A percentile compares a stretch with the other conserved stretches of the same genome.
phyloP scores from a whole-genome alignment of 2,888 invertebrate species.

The Nomada fabriciana region DNA sequence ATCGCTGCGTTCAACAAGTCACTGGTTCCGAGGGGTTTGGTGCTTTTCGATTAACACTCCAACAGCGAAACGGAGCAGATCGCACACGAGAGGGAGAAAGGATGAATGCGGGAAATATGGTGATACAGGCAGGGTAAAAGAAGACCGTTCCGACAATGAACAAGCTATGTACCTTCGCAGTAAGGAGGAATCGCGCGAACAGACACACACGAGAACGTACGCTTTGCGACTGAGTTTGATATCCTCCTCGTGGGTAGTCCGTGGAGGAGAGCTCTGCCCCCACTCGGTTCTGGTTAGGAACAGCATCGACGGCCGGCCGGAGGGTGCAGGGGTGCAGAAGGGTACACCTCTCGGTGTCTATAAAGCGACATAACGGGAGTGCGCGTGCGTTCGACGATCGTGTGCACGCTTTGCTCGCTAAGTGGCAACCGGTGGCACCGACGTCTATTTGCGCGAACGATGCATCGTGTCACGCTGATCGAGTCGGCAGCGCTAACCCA shows the following conservation, averaged over 20 bases:
- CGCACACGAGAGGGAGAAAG: background rate
- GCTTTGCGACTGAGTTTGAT: conserved; percentile 78
- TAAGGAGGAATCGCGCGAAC: conserved; percentile 20
- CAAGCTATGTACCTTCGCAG: background rate
- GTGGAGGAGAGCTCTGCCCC: conserved; percentile 68
- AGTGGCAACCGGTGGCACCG: conserved; percentile 75
- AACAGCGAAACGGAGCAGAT: background rate
- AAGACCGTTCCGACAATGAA: too few relatives aligned
- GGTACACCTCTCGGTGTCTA: conserved; percentile 44
- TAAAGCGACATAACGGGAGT: conserved; percentile 54
- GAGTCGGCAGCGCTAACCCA: conserved; percentile 49
- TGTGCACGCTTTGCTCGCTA: conserved; percentile 61
- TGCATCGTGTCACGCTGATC: conserved; percentile 66
- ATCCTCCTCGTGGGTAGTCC: conserved; percentile 71
- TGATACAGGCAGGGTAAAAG: too few relatives aligned
- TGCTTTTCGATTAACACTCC: conserved; percentile 13
- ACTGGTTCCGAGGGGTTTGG: conserved; percentile 18
- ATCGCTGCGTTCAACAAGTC: conserved; percentile 51
- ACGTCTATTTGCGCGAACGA: conserved; percentile 65
- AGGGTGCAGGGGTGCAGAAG: conserved; percentile 33
- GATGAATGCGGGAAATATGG: too few relatives aligned
- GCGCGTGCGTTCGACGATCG: conserved; percentile 63
- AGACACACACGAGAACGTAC: conserved; percentile 70
- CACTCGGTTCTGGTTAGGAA: conserved; percentile 48
- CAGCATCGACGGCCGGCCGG: conserved; percentile 17